Conservation (phyloP, 92 coral and sea anemone genomes). For the Phenganax stokvisi region DNA sequence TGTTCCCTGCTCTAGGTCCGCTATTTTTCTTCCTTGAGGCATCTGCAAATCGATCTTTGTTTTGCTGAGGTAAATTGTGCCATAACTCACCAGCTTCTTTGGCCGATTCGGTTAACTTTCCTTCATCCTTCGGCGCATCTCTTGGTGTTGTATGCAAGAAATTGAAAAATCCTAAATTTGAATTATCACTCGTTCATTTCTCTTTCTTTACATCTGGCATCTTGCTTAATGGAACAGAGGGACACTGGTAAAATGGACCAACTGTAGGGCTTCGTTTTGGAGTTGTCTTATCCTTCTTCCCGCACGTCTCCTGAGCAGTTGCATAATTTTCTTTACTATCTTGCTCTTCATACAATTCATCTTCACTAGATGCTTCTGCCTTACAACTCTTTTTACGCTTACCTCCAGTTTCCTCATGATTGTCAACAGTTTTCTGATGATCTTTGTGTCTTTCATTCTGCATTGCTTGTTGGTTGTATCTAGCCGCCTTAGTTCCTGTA, state of each 20-base stretch:
- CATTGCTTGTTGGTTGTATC: no score
- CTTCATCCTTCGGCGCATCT: neutral
- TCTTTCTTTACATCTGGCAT: conserved; percentile 2
- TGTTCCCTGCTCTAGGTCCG: neutral
- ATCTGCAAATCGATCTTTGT: neutral
- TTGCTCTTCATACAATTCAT: no score
- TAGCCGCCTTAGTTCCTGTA: no score
- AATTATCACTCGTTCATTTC: neutral
- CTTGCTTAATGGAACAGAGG: conserved; percentile 4
- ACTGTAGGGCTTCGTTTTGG: neutral
- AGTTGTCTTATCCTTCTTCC: conserved; percentile 11
- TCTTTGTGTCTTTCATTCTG: no score
- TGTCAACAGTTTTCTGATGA: no score
- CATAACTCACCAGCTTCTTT: conserved; percentile 18
- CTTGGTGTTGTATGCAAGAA: neutral
- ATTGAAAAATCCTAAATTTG: neutral
- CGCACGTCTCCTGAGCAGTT: conserved; percentile 8
- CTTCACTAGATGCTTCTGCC: no score
- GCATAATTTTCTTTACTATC: neutral
- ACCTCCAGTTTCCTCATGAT: no score
- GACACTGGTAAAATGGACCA: conserved; percentile 17
- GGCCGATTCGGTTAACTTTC: neutral
- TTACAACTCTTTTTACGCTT: no score
- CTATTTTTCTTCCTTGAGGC: neutral
- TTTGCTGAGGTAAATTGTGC: neutral